Evolutionary conservation across 2,113 vertebrate species (phyloP).

Genomic region (Drymodes brunneopygia): DNA sequence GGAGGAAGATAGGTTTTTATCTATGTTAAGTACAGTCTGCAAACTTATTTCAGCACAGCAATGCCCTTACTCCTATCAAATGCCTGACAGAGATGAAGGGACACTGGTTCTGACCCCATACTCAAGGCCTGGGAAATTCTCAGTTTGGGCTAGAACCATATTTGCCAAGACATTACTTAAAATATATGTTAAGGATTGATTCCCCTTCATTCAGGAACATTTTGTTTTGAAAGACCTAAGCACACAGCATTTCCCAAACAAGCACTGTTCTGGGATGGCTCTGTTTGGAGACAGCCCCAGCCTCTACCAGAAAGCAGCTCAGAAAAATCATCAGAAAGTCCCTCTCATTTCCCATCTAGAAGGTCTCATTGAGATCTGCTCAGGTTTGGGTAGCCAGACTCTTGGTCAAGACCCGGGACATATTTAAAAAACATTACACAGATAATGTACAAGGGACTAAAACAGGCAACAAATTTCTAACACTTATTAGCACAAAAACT

Average conservation of each 20-base stretch:
- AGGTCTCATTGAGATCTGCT: not conserved
- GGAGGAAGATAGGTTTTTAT: not conserved
- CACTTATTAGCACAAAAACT: not conserved
- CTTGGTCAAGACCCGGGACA: not conserved
- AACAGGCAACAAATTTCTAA: not conserved
- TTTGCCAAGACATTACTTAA: not conserved
- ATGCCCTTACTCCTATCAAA: not conserved
- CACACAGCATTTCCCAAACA: not conserved
- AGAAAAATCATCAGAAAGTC: not conserved
- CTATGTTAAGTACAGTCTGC: not conserved
- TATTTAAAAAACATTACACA: not conserved
- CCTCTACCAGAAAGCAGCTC: not conserved
- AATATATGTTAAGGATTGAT: not conserved
- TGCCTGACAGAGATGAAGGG: not conserved
- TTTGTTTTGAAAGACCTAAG: not conserved
- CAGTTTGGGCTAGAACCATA: not conserved
- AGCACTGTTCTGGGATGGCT: not conserved
- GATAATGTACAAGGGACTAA: not conserved
- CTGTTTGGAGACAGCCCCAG: not conserved
- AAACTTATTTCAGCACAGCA: not conserved
- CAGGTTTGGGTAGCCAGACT: not conserved
- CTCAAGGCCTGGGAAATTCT: not conserved
- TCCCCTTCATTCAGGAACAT: not conserved
- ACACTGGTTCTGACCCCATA: not conserved
- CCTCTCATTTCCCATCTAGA: not conserved